Percentiles rank a stretch among this genome's conserved stretches.
Conservation (phyloP, 2,797 vertebrate species). For the Poecilia velifera region DNA sequence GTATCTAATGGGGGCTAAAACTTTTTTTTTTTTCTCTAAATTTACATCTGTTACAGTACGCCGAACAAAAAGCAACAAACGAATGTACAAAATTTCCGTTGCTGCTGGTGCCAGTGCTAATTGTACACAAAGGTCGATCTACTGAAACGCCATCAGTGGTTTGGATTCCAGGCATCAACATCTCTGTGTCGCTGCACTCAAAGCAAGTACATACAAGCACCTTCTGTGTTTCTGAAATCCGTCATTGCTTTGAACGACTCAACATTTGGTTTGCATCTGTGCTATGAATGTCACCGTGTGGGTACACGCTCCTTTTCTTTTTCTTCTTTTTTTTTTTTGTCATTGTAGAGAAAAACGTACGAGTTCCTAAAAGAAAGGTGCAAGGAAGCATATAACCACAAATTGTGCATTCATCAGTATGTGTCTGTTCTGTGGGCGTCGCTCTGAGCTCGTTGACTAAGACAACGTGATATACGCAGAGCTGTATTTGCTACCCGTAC, state of each 20-base stretch:
- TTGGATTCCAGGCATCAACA: conserved; percentile 16
- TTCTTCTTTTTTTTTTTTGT: conserved; percentile 20
- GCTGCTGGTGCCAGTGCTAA: conserved; percentile 9
- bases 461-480: conserved; percentile 64
- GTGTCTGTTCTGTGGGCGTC: conserved; percentile 71
- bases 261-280: conserved; percentile 69
- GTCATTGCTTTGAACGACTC: conserved; percentile 63
- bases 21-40: too few relatives aligned
- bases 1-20: background rate
- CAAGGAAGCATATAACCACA: conserved; percentile 65
- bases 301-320: conserved; percentile 51
- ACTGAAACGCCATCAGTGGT: conserved; percentile 22
- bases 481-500: conserved; percentile 72
- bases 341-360: conserved; percentile 60
- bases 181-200: conserved; percentile 15
- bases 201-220: conserved; percentile 28
- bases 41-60: background rate
- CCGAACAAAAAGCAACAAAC: conserved; percentile 11
- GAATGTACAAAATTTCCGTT: conserved; percentile 17
- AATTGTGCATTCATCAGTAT: conserved; percentile 69
- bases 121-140: conserved; percentile 20
- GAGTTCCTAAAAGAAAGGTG: conserved; percentile 66
- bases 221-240: conserved; percentile 46
- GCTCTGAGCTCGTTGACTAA: conserved; percentile 64
- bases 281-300: conserved; percentile 72